Base-by-base conservation (phyloP, 2,888 invertebrate genomes). In the Odontocolon sp. region DNA sequence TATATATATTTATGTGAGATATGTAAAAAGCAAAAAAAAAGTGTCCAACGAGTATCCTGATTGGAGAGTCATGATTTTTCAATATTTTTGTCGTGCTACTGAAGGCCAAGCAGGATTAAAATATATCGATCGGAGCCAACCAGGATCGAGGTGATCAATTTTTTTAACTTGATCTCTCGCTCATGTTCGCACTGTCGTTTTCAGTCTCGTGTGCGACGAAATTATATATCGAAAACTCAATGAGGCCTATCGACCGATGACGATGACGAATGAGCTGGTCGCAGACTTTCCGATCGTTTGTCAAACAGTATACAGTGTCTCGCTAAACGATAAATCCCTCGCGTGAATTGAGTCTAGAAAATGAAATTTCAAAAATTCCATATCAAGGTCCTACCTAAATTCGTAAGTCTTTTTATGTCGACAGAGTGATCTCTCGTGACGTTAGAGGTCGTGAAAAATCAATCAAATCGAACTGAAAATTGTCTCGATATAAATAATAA, bases 271-370 rank as follows among this genome's bases (percentile, higher is more conserved):
- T 63, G 70, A 74, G 54, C 67, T 61, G 61, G 74, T 68, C 54
- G 31, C 77, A 72, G 70, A 77, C 71, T 67, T 63, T 69, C 50
- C 68, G 68, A 74, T 77, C 77, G 73, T 79, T 79, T 79, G 77
- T 79, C 77, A 79, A 79, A 56, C 64, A 42, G 31, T 26, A 59
- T 11, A 59, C 63, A 66, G 28, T 61, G 57, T 70, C 64, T 61
- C 33, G 33, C 23, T 38, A 21, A 71, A 67, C 45, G 47, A 76
- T 77, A 67, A 77, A 76, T 76, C 66, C 56, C 26, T 50, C 45
- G 14, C 57, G 38, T 11, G 40, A 23, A 40, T 59, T 59, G 50
- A 18, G 38, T 36, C 45, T 21, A 6, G 52, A 63, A 63, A 63
- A 70, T 63, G 47, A 14, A 50, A 50, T 61, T 42, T 45, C 64